These are phyloP conservation scores for Synergus laeviventris DNA, from an alignment of 2,888 invertebrate genomes.

Conservation along the genomic window DNA sequence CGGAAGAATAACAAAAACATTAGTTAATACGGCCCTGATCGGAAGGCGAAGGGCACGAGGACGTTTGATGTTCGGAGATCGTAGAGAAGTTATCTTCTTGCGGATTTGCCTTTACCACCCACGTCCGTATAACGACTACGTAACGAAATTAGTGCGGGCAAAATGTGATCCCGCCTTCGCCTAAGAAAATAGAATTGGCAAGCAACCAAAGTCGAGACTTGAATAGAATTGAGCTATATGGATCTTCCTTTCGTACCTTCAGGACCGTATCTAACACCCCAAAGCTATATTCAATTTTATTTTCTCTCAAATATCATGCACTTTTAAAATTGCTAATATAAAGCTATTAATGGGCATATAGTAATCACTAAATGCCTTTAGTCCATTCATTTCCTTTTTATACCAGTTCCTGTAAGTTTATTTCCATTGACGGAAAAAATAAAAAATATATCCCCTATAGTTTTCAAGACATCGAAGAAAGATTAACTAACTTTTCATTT, in stretches of 20 bases:
- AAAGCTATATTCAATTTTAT: background rate
- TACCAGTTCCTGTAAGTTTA: background rate
- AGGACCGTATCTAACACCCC: background rate
- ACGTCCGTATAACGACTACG: slow-evolving; percentile 55
- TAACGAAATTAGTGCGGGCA: slow-evolving; percentile 72
- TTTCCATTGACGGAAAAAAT: background rate
- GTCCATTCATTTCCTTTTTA: background rate
- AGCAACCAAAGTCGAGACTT: slow-evolving; percentile 67
- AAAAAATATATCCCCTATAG: background rate
- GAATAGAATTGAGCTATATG: slow-evolving; percentile 73
- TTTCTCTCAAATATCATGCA: background rate
- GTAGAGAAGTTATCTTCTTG: slow-evolving; percentile 26
- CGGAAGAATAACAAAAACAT: background rate
- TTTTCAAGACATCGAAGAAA: background rate
- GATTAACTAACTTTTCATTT: background rate
- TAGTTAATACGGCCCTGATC: background rate
- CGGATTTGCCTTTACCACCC: slow-evolving; percentile 34
- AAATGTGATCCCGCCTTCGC: slow-evolving; percentile 73
- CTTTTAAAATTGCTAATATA: background rate
- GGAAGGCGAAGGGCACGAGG: slow-evolving; percentile 33
- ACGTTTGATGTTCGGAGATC: background rate
- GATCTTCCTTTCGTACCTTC: slow-evolving; percentile 52
- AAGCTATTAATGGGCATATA: no score
- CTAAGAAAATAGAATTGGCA: slow-evolving; percentile 74
- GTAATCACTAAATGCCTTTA: no score